phyloP scores from a whole-genome alignment of 2,113 vertebrate species.

The Meriones unguiculatus region DNA sequence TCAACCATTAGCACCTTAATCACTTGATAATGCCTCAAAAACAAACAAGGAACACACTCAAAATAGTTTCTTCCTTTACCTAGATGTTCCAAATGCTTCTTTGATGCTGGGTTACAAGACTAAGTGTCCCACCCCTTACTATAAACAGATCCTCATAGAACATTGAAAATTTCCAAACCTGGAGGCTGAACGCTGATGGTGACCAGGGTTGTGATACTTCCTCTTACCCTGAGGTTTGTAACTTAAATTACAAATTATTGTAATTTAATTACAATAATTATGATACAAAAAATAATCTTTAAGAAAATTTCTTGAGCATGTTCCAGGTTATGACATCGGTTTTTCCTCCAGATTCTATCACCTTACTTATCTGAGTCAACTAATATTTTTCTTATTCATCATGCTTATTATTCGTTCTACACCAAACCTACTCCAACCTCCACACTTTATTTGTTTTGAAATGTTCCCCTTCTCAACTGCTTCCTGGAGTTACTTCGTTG shows the following conservation, averaged over 20 bases:
- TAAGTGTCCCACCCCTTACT: not conserved
- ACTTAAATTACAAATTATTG: too few relatives aligned
- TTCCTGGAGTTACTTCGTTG: not conserved
- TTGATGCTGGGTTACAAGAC: not conserved
- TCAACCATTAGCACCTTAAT: not conserved
- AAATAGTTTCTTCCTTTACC: not conserved
- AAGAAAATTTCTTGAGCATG: conserved; percentile 30
- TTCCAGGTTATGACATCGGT: not conserved
- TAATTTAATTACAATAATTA: too few relatives aligned
- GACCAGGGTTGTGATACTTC: not conserved
- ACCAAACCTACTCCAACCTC: not conserved
- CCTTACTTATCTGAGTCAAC: not conserved
- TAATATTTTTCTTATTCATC: conserved; percentile 25
- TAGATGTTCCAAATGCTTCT: not conserved
- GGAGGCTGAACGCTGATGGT: not conserved
- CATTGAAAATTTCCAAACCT: conserved; percentile 19
- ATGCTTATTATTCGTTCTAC: conserved; percentile 11
- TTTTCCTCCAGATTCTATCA: conserved; percentile 19
- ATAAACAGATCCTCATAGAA: conserved; percentile 9
- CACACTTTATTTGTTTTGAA: not conserved
- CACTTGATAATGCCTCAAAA: not conserved
- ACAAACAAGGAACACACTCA: not conserved
- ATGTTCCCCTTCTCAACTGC: not conserved
- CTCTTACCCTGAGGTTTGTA: not conserved
- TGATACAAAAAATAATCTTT: conserved; percentile 46